Evolutionary conservation across 2,888 invertebrate genomes (phyloP), one percentile per base, ranked within the genome.

Genomic region (Nomada ruficornis): DNA sequence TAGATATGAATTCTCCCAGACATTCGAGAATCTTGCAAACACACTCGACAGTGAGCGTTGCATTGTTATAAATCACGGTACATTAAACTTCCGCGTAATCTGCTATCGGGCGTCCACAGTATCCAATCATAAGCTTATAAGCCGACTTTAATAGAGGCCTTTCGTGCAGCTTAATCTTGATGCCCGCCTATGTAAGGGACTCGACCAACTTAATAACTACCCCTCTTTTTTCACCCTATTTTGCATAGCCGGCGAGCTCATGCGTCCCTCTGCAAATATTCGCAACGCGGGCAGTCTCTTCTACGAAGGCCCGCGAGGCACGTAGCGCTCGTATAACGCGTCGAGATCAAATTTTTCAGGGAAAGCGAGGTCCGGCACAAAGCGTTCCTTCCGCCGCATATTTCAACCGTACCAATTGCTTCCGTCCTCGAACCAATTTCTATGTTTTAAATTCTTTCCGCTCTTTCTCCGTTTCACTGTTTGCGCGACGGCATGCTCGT

Each of bases 201-300:
- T 71, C 63, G 54, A 36, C 62, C 69, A 74, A 62, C 67, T 81
- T 81, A 81, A 83, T 83, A 81, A 77, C 82, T 23, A 44, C 44
- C 29, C 54, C 10, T 2, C 23, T 42, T 60, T 68, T 71, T 67
- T 67, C 42, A 54, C 55, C 50, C 36, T 72, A 55, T 67, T 81
- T 83, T 69, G 74, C 82, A 82, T 78, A 78, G 70, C 47, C 18
- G 47, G 15, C 70, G 63, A 13, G 67, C 63, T 75, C 72, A 23
- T 80, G 73, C 77, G 77, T 83, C 77, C 29, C 62, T 63, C 26
- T 18, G 74, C 74, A 74, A 75, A 78, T 82, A 82, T 82, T 78
- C 83, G 67, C 64, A n/a, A 64, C 64, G 67, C 29, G 54, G 68
- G 50, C 20, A n/a, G 23, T 52, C 52, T 59, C 59, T 29, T 44